Evolutionary conservation across 2,797 vertebrate species (phyloP).

Genomic region (Chloroceryle inda): DNA sequence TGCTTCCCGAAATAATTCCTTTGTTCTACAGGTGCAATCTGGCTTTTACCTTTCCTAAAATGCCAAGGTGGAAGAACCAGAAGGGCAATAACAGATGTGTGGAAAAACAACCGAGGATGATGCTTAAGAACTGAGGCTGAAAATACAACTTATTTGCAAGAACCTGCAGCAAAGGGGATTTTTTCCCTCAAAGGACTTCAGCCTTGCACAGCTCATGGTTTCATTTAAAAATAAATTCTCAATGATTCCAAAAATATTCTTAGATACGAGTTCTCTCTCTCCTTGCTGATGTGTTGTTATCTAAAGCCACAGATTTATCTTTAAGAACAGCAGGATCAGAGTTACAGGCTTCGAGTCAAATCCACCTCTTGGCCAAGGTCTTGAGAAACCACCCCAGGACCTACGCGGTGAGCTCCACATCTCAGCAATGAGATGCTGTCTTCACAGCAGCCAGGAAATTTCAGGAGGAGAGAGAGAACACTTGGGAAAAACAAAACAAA

Average conservation of each 20-base stretch:
- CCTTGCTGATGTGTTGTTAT: neutral
- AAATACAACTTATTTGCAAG: neutral
- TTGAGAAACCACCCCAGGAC: neutral
- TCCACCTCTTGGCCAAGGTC: neutral
- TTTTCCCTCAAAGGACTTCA: neutral
- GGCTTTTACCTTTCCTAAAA: neutral
- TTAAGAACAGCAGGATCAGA: neutral
- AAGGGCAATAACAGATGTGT: neutral
- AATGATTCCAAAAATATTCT: neutral
- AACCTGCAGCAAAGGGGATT: neutral
- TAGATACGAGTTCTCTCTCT: neutral
- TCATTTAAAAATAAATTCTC: neutral
- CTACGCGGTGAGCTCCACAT: neutral
- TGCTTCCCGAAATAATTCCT: neutral
- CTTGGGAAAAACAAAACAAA: neutral
- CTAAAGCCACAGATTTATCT: neutral
- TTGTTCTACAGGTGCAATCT: neutral
- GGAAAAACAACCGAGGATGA: neutral
- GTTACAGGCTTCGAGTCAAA: neutral
- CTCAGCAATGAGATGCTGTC: neutral
- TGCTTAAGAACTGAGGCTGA: neutral
- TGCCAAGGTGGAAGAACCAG: neutral
- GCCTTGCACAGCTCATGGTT: neutral
- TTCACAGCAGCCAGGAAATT: neutral
- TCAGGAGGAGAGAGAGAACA: neutral